Percentiles rank a stretch among this genome's conserved stretches.
These are phyloP conservation scores for Galeopsomyia nigrocyanea DNA, from an alignment of 2,888 invertebrate genomes.

Conservation along the genomic window DNA sequence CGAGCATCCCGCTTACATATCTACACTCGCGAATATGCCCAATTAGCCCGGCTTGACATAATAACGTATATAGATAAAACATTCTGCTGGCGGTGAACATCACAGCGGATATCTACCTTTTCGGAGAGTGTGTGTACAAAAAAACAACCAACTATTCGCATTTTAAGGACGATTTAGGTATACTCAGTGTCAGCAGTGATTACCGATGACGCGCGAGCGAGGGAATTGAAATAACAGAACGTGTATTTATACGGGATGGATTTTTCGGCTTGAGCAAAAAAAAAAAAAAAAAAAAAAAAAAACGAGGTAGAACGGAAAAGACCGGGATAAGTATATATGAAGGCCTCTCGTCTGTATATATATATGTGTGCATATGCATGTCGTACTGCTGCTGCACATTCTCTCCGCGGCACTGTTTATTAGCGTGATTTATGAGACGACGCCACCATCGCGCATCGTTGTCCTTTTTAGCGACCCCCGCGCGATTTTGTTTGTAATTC, in stretches of 20 bases:
- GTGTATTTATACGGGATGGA: conserved; percentile 9
- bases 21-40: conserved; percentile 58
- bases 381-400: conserved; percentile 17
- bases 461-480: conserved; percentile 44
- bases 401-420: conserved; percentile 52
- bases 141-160: conserved; percentile 56
- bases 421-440: conserved; percentile 60
- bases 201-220: conserved; percentile 40
- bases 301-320: conserved; percentile 40
- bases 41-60: conserved; percentile 66
- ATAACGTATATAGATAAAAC: conserved; percentile 65
- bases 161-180: conserved; percentile 64
- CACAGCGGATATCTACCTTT: conserved; percentile 14
- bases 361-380: conserved; percentile 45
- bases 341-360: background rate
- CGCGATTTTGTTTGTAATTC: conserved; percentile 27
- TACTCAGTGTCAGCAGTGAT: conserved; percentile 49
- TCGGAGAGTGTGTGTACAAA: conserved; percentile 7
- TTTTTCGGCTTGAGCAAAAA: conserved; percentile 21
- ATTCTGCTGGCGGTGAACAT: conserved; percentile 51
- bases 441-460: conserved; percentile 36
- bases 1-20: background rate
- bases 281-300: conserved; percentile 26
- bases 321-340: conserved; percentile 27
- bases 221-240: background rate